These are phyloP conservation scores for Sebastes oblongus DNA, from an alignment of 2,797 vertebrate species.

Conservation along the genomic window DNA sequence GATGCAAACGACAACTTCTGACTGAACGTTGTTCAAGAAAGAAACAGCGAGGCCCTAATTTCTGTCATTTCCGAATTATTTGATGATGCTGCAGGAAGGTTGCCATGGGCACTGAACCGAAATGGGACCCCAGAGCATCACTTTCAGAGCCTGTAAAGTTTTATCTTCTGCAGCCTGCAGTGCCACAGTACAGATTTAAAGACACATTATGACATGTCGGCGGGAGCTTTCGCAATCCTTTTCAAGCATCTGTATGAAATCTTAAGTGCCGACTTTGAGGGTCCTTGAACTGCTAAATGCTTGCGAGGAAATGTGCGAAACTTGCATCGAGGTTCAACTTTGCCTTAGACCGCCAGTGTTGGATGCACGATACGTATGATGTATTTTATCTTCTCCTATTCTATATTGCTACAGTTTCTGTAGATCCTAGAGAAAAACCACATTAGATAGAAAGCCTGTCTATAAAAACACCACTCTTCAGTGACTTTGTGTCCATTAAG, in stretches of 20 bases:
- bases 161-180: background rate
- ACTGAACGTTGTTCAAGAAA: background rate
- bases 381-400: conserved; percentile 38
- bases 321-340: conserved; percentile 24
- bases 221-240: conserved; percentile 13
- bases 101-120: background rate
- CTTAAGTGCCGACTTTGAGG: conserved; percentile 27
- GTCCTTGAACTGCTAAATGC: conserved; percentile 18
- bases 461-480: conserved; percentile 30
- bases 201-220: background rate
- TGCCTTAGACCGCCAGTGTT: conserved; percentile 50
- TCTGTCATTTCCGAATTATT: background rate
- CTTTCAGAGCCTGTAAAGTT: background rate
- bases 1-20: background rate
- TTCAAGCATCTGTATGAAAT: conserved; percentile 30
- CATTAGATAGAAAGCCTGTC: conserved; percentile 22
- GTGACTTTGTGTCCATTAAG: conserved; percentile 9
- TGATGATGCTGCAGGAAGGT: background rate
- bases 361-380: conserved; percentile 22
- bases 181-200: conserved; percentile 9
- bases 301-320: conserved; percentile 21
- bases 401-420: conserved; percentile 14
- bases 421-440: conserved; percentile 37
- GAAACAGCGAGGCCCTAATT: background rate
- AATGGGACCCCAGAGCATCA: background rate